Base-by-base conservation (phyloP, 2,797 vertebrate genomes). In the Poeciliopsis presidionis region DNA sequence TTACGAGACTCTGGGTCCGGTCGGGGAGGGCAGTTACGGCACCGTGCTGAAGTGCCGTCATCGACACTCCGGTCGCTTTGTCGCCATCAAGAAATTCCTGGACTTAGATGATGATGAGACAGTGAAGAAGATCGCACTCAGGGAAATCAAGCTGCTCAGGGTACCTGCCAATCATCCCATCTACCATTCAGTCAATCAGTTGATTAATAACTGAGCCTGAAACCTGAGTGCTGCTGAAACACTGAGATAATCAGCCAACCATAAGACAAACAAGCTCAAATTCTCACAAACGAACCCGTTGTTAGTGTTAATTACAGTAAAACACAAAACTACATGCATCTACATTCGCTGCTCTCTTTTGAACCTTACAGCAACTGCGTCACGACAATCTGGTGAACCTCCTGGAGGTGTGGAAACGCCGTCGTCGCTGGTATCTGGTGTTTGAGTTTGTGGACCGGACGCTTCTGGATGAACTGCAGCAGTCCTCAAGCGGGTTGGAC, bases 381-480 rank as follows among this genome's bases (percentile, higher is more conserved):
- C 97, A 98, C 0, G 96, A 97, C 81, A 98, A 98, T 86, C 91
- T 98, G 70, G 97, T 98, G 85, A 98, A 96, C 86, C 94, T 98
- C 20, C 91, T 98, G 46, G 97, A 98, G 75, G 97, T 97, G 47
- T 98, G 94, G 92, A 97, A 96, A 87, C 96, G 95, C 59, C 97
- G 96, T 39, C 96, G 96, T 33, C 91, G 95, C 25, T 97, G 96
- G 96, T 97, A 97, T n/a, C 93, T 98, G 79, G 97, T 98, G 57
- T 98, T 98, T 87, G 97, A 98, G 86, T 98, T 97, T 84, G 96
- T 98, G 84, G 97, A 98, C 82, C 96, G 96, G 74, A 98, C 96
- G 0, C 91, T 98, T 53, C 95, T 98, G n/a, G 94, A 97, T 0
- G 96, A 98, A 77, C 92, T 98, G 22, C 96, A 98, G 78, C 96